Evolutionary conservation across 2,888 invertebrate genomes (phyloP).

Genomic region (Ptycholaimellus sp.): DNA sequence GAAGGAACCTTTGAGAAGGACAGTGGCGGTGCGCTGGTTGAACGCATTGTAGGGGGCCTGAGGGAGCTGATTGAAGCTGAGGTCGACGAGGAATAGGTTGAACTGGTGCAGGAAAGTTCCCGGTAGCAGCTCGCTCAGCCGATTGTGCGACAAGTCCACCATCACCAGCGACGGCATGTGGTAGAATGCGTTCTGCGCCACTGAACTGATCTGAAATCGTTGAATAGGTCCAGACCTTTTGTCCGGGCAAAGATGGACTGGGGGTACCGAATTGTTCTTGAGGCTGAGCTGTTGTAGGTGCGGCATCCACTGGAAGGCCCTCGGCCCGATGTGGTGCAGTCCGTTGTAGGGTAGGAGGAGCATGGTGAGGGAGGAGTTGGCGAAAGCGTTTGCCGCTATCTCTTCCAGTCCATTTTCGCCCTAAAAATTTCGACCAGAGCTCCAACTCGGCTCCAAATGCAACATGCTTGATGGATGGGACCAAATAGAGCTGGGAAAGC

Average conservation of each 20-base stretch:
- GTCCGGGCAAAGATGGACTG: neutral
- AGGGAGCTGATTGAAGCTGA: constrained; percentile 17
- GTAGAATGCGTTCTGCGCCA: constrained; percentile 23
- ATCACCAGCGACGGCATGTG: constrained; percentile 19
- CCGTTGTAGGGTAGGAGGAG: constrained; percentile 15
- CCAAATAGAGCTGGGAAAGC: constrained; percentile 20
- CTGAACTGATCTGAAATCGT: constrained; percentile 16
- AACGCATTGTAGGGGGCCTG: constrained; percentile 22
- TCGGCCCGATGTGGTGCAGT: constrained; percentile 12
- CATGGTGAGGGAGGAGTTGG: constrained; percentile 17
- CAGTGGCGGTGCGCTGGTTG: constrained; percentile 21
- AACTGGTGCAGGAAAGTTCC: constrained; percentile 22
- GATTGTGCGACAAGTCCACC: constrained; percentile 21
- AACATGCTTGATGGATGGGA: neutral
- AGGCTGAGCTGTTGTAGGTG: constrained; percentile 22
- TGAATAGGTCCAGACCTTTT: neutral
- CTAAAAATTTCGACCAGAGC: too few relatives aligned
- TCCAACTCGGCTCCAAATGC: too few relatives aligned
- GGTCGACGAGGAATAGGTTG: constrained; percentile 21
- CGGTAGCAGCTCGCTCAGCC: constrained; percentile 15
- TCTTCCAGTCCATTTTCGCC: constrained; percentile 12
- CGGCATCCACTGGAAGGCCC: constrained; percentile 14
- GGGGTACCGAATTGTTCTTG: constrained; percentile 17
- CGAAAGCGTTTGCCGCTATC: constrained; percentile 17
- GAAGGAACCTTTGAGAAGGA: constrained; percentile 24